phyloP scores from a whole-genome alignment of 1,140 invertebrate genomes.

The Conopomorpha cramerella region DNA sequence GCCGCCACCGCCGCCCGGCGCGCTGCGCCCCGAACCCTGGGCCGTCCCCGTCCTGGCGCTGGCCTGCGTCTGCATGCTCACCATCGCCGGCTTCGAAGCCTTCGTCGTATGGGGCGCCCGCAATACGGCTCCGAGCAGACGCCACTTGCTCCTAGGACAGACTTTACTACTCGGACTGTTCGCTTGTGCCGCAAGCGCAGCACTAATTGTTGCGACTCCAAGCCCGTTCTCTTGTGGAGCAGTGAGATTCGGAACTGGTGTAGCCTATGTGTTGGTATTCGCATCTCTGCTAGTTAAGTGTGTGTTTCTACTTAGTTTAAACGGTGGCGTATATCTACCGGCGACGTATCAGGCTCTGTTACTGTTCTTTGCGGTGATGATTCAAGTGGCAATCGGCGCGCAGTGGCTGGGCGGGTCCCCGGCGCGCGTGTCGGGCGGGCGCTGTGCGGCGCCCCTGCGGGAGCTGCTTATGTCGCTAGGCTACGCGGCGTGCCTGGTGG shows the following conservation, averaged over 20 bases:
- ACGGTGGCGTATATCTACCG: slow-evolving; percentile 90
- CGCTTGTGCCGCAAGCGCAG: slow-evolving; percentile 77
- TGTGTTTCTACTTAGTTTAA: slow-evolving; percentile 89
- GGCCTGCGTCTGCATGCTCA: slow-evolving; percentile 76
- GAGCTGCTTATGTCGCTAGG: slow-evolving; percentile 79
- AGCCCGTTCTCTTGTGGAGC: slow-evolving; percentile 81
- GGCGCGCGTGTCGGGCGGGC: slow-evolving; percentile 54
- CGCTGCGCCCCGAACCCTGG: slow-evolving; percentile 78
- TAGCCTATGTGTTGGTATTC: slow-evolving; percentile 88
- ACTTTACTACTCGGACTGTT: slow-evolving; percentile 87
- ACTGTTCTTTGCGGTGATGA: slow-evolving; percentile 86
- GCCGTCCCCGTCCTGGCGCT: slow-evolving; percentile 82
- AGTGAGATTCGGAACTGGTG: slow-evolving; percentile 82
- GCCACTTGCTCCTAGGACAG: slow-evolving; percentile 90
- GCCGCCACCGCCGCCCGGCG: slow-evolving; percentile 20
- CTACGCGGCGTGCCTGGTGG: slow-evolving; percentile 81
- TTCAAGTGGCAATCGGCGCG: slow-evolving; percentile 85
- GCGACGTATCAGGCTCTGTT: slow-evolving; percentile 89
- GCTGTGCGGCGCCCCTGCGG: slow-evolving; percentile 68
- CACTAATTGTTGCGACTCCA: slow-evolving; percentile 79
- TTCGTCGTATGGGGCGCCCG: slow-evolving; percentile 89
- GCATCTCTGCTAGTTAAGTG: slow-evolving; percentile 91
- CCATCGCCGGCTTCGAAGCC: slow-evolving; percentile 83
- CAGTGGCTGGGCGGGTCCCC: slow-evolving; percentile 84
- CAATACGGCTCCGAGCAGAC: slow-evolving; percentile 78